Evolutionary conservation across 2,797 vertebrate species (phyloP).

Genomic region (Ataeniobius toweri): DNA sequence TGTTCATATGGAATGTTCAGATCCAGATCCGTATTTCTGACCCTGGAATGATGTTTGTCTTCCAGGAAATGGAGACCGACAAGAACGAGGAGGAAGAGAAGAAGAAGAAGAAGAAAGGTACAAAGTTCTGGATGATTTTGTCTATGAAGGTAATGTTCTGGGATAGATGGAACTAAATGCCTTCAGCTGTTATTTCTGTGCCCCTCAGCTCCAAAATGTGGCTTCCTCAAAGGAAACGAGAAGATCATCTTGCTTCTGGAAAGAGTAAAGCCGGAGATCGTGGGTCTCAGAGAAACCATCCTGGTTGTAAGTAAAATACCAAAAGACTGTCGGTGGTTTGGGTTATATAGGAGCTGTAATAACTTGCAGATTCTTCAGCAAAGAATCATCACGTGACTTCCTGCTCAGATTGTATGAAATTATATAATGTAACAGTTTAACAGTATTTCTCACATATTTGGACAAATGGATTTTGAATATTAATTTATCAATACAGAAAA

Average conservation of each 20-base stretch:
- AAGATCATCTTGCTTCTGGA: conserved; percentile 79
- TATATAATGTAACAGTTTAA: not conserved
- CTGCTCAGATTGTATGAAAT: not conserved
- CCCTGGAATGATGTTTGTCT: not conserved
- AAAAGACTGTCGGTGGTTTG: not conserved
- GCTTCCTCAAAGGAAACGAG: conserved; percentile 88
- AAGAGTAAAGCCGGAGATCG: conserved; percentile 87
- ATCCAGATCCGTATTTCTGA: not conserved
- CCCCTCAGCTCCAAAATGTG: conserved; percentile 85
- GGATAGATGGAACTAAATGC: not conserved
- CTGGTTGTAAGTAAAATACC: conserved; percentile 77
- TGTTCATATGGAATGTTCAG: not conserved
- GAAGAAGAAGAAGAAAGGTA: conserved; percentile 83
- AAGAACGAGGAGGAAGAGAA: conserved; percentile 83
- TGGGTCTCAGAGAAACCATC: conserved; percentile 85
- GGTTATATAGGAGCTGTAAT: not conserved
- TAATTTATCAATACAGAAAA: not conserved
- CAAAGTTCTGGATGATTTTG: not conserved
- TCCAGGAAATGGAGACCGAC: conserved; percentile 88
- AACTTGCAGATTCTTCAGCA: not conserved
- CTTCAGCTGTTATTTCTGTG: not conserved
- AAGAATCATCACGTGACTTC: not conserved
- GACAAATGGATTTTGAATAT: not conserved
- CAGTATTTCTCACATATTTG: not conserved
- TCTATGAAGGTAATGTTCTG: not conserved